Evolutionary conservation across 1,140 invertebrate species (phyloP), one percentile per base, ranked within the genome.

Genomic region (Euura lappo): DNA sequence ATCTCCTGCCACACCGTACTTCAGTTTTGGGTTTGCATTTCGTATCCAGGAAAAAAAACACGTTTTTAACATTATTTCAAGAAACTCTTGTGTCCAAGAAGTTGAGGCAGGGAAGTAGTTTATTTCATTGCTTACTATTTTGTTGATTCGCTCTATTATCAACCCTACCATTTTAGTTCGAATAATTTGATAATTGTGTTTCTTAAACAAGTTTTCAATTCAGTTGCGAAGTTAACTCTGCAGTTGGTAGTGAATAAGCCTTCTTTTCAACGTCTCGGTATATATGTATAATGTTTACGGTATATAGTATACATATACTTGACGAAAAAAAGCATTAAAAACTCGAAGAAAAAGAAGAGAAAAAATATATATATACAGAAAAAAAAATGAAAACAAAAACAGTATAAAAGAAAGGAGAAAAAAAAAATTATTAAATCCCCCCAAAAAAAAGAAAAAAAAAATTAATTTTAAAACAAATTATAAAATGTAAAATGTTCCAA

Each of bases 361-460:
- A 76, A 79, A 81, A 80, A 80, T 77, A 77, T 76, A 77, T 76
- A 72, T 75, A 81, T 77, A 78, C 78, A 78, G 71, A 71, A 74
- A 75, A 75, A 75, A 71, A 72, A 45, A 45, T 11, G 3, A 71
- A 72, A 71, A 72, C 45, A 71, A 72, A 78, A 75, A 70, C 65
- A 45, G 71, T 70, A 70, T 70, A 45, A 75, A 51, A 60, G 4
- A 72, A 75, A 28, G 28, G 28, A 28, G 28, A 1, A 73, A 79
- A 73, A 65, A 70, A 67, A 74, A 47, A 71, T 68, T 66, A 75
- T 77, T 28, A 28, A 28, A 28, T 28, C 28, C 28, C 28, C 28
- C 28, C 28, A 28, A 28, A 28, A 28, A 28, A 28, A 28, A n/a
- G n/a, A 13, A 68, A 72, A 42, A 67, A 68, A 42, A 68, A 43